Evolutionary conservation across 2,888 invertebrate species (phyloP).

Genomic region (Dicyrtomina minuta): DNA sequence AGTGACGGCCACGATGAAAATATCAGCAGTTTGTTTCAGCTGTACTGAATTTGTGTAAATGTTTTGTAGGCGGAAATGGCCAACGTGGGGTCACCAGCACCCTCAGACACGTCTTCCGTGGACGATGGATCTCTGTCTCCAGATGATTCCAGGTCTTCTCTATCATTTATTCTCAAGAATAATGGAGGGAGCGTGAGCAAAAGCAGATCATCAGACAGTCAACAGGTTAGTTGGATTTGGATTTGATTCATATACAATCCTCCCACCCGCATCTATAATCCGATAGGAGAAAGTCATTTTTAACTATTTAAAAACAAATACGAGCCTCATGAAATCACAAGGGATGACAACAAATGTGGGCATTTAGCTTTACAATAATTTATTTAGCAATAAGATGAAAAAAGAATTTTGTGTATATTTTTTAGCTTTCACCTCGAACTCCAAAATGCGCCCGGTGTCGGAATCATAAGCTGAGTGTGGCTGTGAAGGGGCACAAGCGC

Average conservation of each 20-base stretch:
- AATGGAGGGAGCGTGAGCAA: constrained; percentile 5
- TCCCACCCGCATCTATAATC: too few relatives aligned
- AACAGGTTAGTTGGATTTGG: constrained; percentile 3
- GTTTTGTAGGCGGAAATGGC: constrained; percentile 5
- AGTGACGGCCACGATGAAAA: too few relatives aligned
- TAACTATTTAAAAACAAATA: too few relatives aligned
- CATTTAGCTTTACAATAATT: too few relatives aligned
- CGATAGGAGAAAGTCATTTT: too few relatives aligned
- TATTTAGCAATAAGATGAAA: too few relatives aligned
- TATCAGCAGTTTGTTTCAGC: too few relatives aligned
- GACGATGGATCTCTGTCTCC: neutral
- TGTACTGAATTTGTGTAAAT: neutral
- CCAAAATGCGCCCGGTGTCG: constrained; percentile 90
- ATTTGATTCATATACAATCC: too few relatives aligned
- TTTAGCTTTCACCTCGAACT: constrained; percentile 62
- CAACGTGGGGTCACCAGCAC: neutral
- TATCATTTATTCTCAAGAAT: neutral
- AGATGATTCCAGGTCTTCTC: neutral
- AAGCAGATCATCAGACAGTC: neutral
- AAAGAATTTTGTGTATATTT: neutral
- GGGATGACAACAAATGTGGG: too few relatives aligned
- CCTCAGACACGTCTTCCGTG: constrained; percentile 10
- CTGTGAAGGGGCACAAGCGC: constrained; percentile 87
- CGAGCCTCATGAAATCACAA: too few relatives aligned
- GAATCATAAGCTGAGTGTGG: constrained; percentile 85